A percentile compares a stretch with the other conserved stretches of the same genome.
These are phyloP conservation scores for Lordiphosa stackelbergi DNA, from an alignment of 1,140 invertebrate species.

Conservation along the genomic window DNA sequence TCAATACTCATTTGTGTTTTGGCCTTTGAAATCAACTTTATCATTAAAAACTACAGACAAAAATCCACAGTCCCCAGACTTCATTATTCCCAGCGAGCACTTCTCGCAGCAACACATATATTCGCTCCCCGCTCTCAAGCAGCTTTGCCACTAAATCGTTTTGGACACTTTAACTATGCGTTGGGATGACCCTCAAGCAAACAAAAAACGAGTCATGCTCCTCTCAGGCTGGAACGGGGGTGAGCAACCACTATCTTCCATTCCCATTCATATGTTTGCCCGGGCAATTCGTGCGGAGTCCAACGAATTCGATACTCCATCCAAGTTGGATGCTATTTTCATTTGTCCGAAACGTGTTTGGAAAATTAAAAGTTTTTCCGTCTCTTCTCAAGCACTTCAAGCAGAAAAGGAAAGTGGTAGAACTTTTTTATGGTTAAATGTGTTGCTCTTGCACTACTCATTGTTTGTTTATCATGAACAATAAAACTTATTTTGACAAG, in stretches of 20 bases:
- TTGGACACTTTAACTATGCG: conserved; percentile 51
- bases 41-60: too few species aligned
- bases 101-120: conserved; percentile 39
- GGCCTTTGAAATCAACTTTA: too few species aligned
- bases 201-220: conserved; percentile 26
- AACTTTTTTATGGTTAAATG: conserved; percentile 30
- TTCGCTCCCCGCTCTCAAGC: conserved; percentile 18
- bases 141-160: conserved; percentile 46
- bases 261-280: conserved; percentile 48
- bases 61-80: conserved; percentile 10
- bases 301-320: conserved; percentile 43
- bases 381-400: background rate
- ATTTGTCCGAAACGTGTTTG: conserved; percentile 66
- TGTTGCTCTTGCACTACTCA: conserved; percentile 24
- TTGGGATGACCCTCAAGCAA: conserved; percentile 26
- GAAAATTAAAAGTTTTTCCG: conserved; percentile 63
- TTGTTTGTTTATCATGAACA: conserved; percentile 70
- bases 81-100: conserved; percentile 38
- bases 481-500: conserved; percentile 71
- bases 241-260: conserved; percentile 22
- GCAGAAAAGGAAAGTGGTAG: conserved; percentile 52
- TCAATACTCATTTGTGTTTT: too few species aligned
- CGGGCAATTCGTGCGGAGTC: conserved; percentile 45
- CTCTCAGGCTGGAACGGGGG: conserved; percentile 15
- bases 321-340: conserved; percentile 54